Conservation (phyloP, 2,797 vertebrate species). For the Lophotriccus pileatus region DNA sequence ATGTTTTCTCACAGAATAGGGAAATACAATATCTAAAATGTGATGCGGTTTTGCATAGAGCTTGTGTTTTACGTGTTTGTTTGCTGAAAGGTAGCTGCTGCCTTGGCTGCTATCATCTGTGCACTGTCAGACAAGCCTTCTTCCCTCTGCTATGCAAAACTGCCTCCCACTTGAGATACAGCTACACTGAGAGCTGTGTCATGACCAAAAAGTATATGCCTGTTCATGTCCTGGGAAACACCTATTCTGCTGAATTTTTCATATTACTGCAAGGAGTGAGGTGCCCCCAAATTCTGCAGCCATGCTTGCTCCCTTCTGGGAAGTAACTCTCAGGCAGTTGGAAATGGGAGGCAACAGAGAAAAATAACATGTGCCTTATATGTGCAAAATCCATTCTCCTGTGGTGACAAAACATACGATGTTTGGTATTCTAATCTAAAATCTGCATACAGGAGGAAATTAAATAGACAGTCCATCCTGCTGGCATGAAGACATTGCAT, state of each 20-base stretch:
- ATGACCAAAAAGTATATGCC: background rate
- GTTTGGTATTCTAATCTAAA: background rate
- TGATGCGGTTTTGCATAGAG: background rate
- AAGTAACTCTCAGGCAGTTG: background rate
- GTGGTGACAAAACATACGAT: fast-evolving
- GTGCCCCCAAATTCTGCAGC: background rate
- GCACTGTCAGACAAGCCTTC: background rate
- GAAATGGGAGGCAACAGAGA: background rate
- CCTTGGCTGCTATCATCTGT: background rate
- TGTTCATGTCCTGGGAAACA: background rate
- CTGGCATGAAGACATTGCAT: background rate
- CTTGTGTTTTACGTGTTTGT: background rate
- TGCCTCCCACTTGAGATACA: background rate
- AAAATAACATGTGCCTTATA: background rate
- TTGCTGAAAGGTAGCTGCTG: background rate
- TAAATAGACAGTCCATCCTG: background rate
- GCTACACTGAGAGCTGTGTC: background rate
- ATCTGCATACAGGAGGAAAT: background rate
- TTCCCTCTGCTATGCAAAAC: background rate
- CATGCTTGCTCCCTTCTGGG: background rate
- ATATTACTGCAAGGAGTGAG: background rate
- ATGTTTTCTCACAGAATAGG: background rate
- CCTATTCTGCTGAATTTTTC: background rate
- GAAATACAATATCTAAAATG: background rate
- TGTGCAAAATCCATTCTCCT: background rate